phyloP scores from a whole-genome alignment of 2,888 invertebrate genomes.

The Acleris cristana region DNA sequence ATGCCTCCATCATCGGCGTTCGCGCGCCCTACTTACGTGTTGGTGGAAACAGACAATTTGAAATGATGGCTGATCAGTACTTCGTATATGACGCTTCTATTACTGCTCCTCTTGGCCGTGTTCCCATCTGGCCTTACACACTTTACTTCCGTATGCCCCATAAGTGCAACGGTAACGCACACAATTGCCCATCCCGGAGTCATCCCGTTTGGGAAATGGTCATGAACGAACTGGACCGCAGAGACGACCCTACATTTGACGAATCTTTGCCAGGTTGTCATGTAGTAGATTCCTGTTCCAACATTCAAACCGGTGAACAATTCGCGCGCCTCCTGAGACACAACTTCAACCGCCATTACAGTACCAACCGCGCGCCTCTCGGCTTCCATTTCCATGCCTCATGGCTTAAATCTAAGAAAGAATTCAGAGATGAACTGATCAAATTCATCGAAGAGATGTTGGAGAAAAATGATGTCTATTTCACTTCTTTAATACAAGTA shows the following conservation, averaged over 20 bases:
- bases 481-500: conserved; percentile 95
- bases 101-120: conserved; percentile 93
- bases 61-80: conserved; percentile 98
- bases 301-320: conserved; percentile 95
- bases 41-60: conserved; percentile 97
- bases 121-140: conserved; percentile 98
- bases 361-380: conserved; percentile 95
- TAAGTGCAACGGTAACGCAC: conserved; percentile 96
- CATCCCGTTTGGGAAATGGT: conserved; percentile 99
- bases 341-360: conserved; percentile 97
- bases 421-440: conserved; percentile 94
- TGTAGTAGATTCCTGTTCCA: conserved; percentile 97
- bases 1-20: conserved; percentile 94
- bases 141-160: conserved; percentile 98
- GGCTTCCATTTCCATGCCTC: conserved; percentile 97
- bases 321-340: conserved; percentile 94
- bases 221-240: conserved; percentile 96
- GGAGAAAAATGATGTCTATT: conserved; percentile 94
- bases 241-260: conserved; percentile 96
- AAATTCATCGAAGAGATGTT: conserved; percentile 97
- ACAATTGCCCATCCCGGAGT: conserved; percentile 95
- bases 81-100: conserved; percentile 98
- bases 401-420: conserved; percentile 97
- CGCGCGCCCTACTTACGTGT: conserved; percentile 95
- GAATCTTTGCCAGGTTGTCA: conserved; percentile 97